Evolutionary conservation across 2,888 invertebrate genomes (phyloP), one percentile per base, ranked within the genome.

Genomic region (Camponotus fellah): DNA sequence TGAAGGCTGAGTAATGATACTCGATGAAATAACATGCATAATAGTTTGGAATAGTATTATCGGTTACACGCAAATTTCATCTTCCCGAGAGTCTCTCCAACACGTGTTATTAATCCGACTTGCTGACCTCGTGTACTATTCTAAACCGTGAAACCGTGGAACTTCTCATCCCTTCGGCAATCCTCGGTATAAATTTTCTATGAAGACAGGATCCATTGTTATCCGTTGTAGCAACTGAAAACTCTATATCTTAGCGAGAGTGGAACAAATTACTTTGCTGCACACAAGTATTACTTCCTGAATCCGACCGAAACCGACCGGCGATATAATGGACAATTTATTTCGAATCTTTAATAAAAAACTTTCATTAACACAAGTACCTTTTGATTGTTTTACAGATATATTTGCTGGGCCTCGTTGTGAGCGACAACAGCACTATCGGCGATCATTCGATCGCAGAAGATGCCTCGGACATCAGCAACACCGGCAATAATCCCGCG

Each of bases 391-490:
- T 66, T 0, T 93, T 93, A 12, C 92, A 95, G 94, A 92, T 93
- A 87, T 94, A 93, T 87, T 87, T 94, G 76, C 79, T 93, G 76
- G 94, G 94, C 79, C 87, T 93, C 69, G 93, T 88, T 34, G 90
- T 92, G 56, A 92, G 93, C 86, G 94, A 94, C 86, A 94, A 94
- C 89, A 94, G 92, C 85, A 94, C 94, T 32, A 91, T 92, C 69
- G 91, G 87, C 53, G 91, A 92, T 68, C 87, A 88, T 26, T 90
- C 93, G 56, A 89, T 84, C 46, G 91, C 93, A 64, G 93, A 93
- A 82, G 90, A 90, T 62, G 92, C 92, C 62, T 90, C 92, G 17
- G 92, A 93, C 74, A 87, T 91, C 49, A 87, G 86, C 0, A 90
- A 91, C 74, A 76, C 88, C 37, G 86, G 87, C 75, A 91, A 89